Conservation (phyloP, 2,113 vertebrate genomes). For the Galeopterus variegatus region DNA sequence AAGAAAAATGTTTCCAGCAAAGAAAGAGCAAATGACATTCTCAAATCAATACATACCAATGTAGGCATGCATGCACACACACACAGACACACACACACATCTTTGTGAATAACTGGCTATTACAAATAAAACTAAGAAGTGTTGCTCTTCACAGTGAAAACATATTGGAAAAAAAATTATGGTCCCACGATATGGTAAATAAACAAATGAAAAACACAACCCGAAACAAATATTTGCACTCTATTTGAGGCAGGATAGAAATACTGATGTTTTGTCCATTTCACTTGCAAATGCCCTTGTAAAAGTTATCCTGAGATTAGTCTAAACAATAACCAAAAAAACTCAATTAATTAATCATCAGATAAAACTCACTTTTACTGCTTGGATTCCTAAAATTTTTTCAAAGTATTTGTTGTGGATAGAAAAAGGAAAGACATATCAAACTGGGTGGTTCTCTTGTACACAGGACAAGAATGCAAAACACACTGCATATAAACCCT, state of each 20-base stretch:
- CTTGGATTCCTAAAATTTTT: not conserved
- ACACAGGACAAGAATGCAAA: not conserved
- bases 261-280: not conserved
- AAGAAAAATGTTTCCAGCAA: conserved; percentile 53
- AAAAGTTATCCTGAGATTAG: not conserved
- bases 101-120: not conserved
- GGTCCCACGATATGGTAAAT: not conserved
- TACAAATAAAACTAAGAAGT: not conserved
- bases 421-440: not conserved
- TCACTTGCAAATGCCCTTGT: not conserved
- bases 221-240: not conserved
- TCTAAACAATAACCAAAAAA: not conserved
- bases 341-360: not conserved
- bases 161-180: not conserved
- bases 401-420: not conserved
- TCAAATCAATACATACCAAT: not conserved
- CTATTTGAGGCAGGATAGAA: not conserved
- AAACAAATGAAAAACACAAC: not conserved
- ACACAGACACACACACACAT: not conserved
- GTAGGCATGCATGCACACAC: too few relatives aligned
- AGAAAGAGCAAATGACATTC: not conserved
- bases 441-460: not conserved
- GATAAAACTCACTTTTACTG: not conserved
- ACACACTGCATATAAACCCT: not conserved
- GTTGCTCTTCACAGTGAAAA: not conserved